Base-by-base conservation (phyloP, 2,888 invertebrate species). In the Drosophila rubida region DNA sequence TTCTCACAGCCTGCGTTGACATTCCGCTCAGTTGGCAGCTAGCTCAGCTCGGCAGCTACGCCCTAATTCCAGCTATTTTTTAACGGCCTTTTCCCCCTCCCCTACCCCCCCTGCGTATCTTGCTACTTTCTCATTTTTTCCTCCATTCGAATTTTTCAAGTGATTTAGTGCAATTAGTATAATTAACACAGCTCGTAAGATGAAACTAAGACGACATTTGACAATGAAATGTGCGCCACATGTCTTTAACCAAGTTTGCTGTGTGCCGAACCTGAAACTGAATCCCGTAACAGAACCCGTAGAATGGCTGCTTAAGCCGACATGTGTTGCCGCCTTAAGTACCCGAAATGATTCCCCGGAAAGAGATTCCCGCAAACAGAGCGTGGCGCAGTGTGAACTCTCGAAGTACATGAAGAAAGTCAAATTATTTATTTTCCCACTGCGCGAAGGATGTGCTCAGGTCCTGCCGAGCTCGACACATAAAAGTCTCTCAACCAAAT, bases 151-250 rank as follows among this genome's bases (percentile, higher is more conserved):
- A 80, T 74, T 85, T 87, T 78, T 80, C 78, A 80, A 87, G 83
- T 86, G 86, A 80, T 86, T 87, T 85, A 85, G 78, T 87, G 80
- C 88, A 85, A 85, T 85, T 85, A 85, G 84, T 87, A 76, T 87
- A 82, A 85, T 85, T 85, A 85, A 85, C 82, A 84, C 81, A 64
- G 80, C 57, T 50, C 68, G 88, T 85, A 87, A 85, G 86, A 69
- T 58, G 84, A 85, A 83, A 80, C 81, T 75, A 69, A 75, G 82
- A 64, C 82, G 87, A 84, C 81, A 78, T 67, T 69, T 86, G 87
- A 82, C 87, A 82, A 75, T 75, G 80, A 65, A 63, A 65, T 82
- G 78, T 63, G 73, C 61, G 59, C 73, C 82, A 87, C 81, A 87
- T 83, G 82, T 80, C 73, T 49, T 64, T 60, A 76, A 66, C 53